Base-by-base conservation (phyloP, 2,797 vertebrate species). In the Meriones psammophilus region DNA sequence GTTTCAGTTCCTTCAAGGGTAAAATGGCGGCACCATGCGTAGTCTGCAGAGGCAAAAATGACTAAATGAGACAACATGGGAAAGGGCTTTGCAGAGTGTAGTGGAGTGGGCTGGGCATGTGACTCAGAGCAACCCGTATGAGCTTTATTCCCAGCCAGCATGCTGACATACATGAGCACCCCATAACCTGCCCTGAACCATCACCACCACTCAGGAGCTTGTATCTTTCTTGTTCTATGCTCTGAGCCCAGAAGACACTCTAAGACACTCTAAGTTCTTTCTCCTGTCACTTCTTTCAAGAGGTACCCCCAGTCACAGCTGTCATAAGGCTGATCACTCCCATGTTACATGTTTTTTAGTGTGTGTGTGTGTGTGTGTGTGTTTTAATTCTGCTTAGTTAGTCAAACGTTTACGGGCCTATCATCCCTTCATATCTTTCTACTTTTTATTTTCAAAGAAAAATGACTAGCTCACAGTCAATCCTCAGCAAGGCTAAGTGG, bases 161-260 rank as follows among this genome's bases (percentile, higher is more conserved):
- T 0, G 7, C 36, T 54, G 50, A 46, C 8, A 26, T 12, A 7
- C 0, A 0, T 4, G 74, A 33, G 46, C 0, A 33, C 22, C 8
- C 24, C 24, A 0, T 20, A 30, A 15, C 0, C 0, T 0, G 0
- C 17, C 46, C 15, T 15, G 4, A 5, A 4, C 20, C 64, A 28
- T 15, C 8, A 13, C 58, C 15, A 62, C 46, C 24, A 13, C 50
- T 0, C 3, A 33, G 4, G 18, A 33, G 4, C 36, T 33, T 60
- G 3, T 14, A 24, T 17, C 50, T 39, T 78, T 54, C 80, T 14
- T 3, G 1, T 39, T 78, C 42, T 91, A 15, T 54, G 1, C n/a
- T 56, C 58, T 86, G n/a, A 91, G 5, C 54, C 28, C 10, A 28
- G 8, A 77, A 56, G 58, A 7, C 2, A 28, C 12, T 83, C 74